These are phyloP conservation scores for Tor tambroides DNA, from an alignment of 2,113 vertebrate species.

Conservation along the genomic window DNA sequence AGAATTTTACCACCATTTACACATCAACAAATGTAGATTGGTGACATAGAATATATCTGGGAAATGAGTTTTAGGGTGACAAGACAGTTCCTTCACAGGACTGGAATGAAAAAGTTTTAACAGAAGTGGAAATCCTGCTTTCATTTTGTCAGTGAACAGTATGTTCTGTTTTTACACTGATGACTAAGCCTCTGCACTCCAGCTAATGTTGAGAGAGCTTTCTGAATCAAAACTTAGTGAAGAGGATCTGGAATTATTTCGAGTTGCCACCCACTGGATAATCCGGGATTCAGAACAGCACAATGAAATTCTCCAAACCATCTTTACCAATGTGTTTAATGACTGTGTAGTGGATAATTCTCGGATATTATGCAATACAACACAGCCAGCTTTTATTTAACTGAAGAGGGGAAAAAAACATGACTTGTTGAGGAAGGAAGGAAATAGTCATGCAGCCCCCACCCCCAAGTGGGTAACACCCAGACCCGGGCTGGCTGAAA, in stretches of 20 bases:
- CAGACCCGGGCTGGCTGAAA: slow-evolving; percentile 37
- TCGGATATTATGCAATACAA: not conserved
- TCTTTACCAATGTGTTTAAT: not conserved
- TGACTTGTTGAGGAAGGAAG: slow-evolving; percentile 67
- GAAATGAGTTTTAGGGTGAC: not conserved
- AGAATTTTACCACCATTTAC: not conserved
- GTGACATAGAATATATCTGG: not conserved
- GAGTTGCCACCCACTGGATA: slow-evolving; percentile 17
- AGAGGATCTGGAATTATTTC: slow-evolving; percentile 10
- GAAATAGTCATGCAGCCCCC: slow-evolving; percentile 71
- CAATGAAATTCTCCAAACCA: not conserved
- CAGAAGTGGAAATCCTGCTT: not conserved
- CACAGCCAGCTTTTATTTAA: slow-evolving; percentile 29
- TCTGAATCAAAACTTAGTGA: slow-evolving; percentile 4
- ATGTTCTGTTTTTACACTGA: slow-evolving; percentile 15
- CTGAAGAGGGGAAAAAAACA: not conserved
- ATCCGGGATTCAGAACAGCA: not conserved
- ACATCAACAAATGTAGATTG: not conserved
- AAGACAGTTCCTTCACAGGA: not conserved
- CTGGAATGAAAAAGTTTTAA: slow-evolving; percentile 4
- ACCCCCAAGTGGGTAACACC: slow-evolving; percentile 48
- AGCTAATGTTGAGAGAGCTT: not conserved
- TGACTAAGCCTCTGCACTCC: not conserved
- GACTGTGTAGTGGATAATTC: not conserved
- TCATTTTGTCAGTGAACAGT: not conserved